Evolutionary conservation across 2,797 vertebrate genomes (phyloP).

Genomic region (Eulemur mongoz): DNA sequence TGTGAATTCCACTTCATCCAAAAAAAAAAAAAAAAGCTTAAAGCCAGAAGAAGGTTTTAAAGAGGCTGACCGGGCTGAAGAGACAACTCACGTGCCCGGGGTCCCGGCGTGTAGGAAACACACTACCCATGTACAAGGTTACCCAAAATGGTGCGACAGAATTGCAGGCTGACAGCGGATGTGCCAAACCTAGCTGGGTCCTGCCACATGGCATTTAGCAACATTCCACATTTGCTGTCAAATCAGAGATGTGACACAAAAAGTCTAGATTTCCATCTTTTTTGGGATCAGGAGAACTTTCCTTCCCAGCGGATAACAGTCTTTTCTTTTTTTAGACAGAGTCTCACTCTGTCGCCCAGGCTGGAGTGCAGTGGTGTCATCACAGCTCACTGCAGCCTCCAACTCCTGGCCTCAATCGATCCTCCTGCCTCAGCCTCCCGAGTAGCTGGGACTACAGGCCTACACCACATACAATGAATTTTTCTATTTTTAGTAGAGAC

Average conservation of each 20-base stretch:
- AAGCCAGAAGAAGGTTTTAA: neutral
- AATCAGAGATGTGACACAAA: neutral
- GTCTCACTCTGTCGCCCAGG: no score
- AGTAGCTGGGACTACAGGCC: no score
- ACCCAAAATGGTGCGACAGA: neutral
- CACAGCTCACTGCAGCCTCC: no score
- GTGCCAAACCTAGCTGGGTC: neutral
- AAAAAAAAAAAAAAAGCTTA: neutral
- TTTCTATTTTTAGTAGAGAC: no score
- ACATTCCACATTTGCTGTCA: neutral
- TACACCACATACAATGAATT: no score
- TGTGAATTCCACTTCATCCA: neutral
- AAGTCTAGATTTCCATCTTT: neutral
- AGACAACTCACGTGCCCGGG: neutral
- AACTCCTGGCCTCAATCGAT: no score
- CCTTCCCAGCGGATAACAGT: neutral
- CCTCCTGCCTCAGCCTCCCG: no score
- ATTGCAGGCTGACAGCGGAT: neutral
- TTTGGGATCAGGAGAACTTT: neutral
- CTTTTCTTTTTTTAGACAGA: no score
- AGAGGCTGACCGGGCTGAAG: no score
- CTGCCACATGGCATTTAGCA: neutral
- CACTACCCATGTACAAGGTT: fast-evolving
- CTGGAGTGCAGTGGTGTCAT: no score
- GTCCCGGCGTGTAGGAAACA: neutral